Percentiles rank a stretch among this genome's conserved stretches.
Evolutionary conservation across 2,113 vertebrate genomes (phyloP).

Genomic region (Prionailurus viverrinus): DNA sequence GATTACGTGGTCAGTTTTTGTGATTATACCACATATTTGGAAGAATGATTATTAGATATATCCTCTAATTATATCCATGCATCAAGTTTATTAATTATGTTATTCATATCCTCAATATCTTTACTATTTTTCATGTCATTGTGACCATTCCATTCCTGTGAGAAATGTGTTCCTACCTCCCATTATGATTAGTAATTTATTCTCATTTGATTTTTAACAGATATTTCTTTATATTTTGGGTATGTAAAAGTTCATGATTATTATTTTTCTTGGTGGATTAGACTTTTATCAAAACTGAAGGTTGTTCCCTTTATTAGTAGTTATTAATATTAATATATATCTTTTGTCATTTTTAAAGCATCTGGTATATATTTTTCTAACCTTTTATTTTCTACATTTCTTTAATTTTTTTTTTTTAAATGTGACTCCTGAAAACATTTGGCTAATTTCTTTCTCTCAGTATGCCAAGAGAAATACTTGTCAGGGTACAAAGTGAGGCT

Average conservation of each 20-base stretch:
- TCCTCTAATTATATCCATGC: background rate
- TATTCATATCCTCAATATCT: background rate
- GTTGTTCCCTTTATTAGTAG: background rate
- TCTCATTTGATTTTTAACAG: background rate
- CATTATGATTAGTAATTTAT: slow-evolving; percentile 7
- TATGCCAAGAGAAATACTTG: background rate
- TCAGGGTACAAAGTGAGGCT: background rate
- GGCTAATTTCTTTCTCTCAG: background rate
- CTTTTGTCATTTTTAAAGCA: background rate
- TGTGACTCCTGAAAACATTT: background rate
- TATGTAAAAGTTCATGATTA: background rate
- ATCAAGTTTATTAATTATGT: slow-evolving; percentile 26
- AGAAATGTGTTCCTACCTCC: background rate
- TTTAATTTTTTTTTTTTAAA: background rate
- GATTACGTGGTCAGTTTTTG: background rate
- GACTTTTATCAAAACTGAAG: background rate
- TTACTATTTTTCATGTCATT: background rate
- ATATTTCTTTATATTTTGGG: slow-evolving; percentile 32
- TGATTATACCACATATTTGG: background rate
- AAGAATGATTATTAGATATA: slow-evolving; percentile 4
- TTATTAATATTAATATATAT: slow-evolving; percentile 2
- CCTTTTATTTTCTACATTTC: background rate
- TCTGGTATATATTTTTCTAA: background rate
- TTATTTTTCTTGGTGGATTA: background rate
- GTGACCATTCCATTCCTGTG: slow-evolving; percentile 8